Percentiles rank a stretch among this genome's conserved stretches.
Evolutionary conservation across 1,140 invertebrate species (phyloP).

Genomic region (Gryon sp.): DNA sequence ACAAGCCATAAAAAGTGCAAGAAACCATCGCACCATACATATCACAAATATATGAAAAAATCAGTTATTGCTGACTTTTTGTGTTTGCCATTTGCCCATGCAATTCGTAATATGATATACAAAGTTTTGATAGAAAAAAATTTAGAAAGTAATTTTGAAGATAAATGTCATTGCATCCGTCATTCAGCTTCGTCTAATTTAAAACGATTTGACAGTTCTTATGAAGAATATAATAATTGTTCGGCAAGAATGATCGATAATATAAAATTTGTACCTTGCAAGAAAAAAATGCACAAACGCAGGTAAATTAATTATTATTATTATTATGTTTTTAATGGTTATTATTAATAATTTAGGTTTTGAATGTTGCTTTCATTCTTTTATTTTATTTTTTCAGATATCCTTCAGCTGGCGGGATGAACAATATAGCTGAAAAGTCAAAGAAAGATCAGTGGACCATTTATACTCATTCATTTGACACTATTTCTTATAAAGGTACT

Average conservation of each 20-base stretch:
- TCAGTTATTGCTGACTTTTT: constrained; percentile 33
- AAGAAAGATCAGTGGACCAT: constrained; percentile 4
- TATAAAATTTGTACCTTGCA: not conserved
- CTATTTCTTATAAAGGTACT: constrained; percentile 1
- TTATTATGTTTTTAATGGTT: too few species aligned
- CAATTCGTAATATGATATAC: constrained; percentile 34
- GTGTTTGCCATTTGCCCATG: constrained; percentile 33
- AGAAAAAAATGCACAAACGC: not conserved
- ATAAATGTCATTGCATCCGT: not conserved
- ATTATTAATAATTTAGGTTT: too few species aligned
- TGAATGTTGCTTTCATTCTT: too few species aligned
- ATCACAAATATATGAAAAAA: constrained; percentile 20
- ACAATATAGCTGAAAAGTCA: not conserved
- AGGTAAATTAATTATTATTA: too few species aligned
- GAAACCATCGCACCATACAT: not conserved
- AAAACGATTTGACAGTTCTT: constrained; percentile 29
- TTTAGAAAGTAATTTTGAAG: not conserved
- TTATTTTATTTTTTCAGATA: too few species aligned
- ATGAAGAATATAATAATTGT: constrained; percentile 13
- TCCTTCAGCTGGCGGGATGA: not conserved
- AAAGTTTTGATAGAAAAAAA: constrained; percentile 43
- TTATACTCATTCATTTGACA: constrained; percentile 29
- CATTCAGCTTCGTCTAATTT: constrained; percentile 3
- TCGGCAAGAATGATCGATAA: not conserved
- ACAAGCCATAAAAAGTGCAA: not conserved